phyloP scores from a whole-genome alignment of 2,113 vertebrate genomes.

The Nothoprocta pentlandii region DNA sequence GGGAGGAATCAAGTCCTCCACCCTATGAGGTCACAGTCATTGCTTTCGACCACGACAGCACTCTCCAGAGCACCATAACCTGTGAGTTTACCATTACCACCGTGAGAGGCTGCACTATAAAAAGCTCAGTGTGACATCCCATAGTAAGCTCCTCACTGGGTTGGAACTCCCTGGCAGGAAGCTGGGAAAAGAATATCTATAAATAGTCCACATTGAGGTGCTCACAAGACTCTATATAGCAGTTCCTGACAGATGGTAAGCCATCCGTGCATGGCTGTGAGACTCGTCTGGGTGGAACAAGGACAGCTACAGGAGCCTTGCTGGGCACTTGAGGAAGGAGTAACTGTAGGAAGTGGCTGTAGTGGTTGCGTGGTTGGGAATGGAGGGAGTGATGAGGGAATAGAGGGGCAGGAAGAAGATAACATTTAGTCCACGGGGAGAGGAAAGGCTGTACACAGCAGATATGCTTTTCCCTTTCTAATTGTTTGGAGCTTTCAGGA shows the following conservation, averaged over 20 bases:
- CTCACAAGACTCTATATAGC: background rate
- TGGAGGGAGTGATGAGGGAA: background rate
- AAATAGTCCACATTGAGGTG: background rate
- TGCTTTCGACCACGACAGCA: conserved; percentile 83
- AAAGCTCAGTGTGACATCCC: background rate
- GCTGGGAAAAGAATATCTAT: rapidly evolving
- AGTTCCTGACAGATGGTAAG: background rate
- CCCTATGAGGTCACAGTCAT: conserved; percentile 84
- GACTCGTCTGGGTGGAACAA: rapidly evolving
- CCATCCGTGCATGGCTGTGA: background rate
- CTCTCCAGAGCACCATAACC: conserved; percentile 82
- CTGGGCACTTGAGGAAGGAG: background rate
- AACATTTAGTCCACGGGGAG: background rate
- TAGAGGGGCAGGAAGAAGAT: background rate
- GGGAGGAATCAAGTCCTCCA: conserved; percentile 47
- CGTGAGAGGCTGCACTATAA: background rate
- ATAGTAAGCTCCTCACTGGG: too few relatives aligned
- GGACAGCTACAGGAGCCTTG: background rate
- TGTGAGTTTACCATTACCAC: conserved; percentile 70
- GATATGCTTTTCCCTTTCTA: background rate
- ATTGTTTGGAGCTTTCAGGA: background rate
- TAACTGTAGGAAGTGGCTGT: background rate
- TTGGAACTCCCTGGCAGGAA: background rate
- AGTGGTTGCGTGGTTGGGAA: background rate
- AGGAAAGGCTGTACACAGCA: background rate